These are phyloP conservation scores for Isotomurus palustris DNA, from an alignment of 2,888 invertebrate species.

Conservation along the genomic window DNA sequence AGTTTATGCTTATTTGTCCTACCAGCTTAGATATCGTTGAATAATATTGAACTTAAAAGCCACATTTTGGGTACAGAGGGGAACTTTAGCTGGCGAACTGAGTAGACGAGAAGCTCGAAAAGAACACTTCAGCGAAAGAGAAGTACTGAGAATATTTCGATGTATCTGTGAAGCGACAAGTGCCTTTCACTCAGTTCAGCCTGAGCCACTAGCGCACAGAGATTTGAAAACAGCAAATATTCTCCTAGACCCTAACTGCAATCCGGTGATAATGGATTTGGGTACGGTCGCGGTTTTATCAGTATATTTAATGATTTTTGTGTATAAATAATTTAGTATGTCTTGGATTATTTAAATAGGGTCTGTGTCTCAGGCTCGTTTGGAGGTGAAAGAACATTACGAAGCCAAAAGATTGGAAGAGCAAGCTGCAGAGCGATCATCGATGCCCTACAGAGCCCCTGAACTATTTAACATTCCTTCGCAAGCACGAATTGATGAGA, in stretches of 20 bases:
- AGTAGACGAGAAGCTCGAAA: slow-evolving; percentile 57
- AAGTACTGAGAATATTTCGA: slow-evolving; percentile 64
- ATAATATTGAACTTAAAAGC: neutral
- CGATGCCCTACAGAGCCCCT: slow-evolving; percentile 83
- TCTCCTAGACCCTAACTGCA: slow-evolving; percentile 63
- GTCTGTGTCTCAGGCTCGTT: slow-evolving; percentile 46
- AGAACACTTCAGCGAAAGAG: slow-evolving; percentile 61
- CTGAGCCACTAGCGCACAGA: slow-evolving; percentile 71
- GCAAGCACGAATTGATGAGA: slow-evolving; percentile 72
- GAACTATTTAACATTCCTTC: slow-evolving; percentile 81
- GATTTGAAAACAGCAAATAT: slow-evolving; percentile 84
- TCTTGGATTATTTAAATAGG: slow-evolving; percentile 40
- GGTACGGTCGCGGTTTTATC: slow-evolving; percentile 51
- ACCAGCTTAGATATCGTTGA: neutral
- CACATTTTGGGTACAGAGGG: slow-evolving; percentile 54
- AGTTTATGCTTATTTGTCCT: neutral
- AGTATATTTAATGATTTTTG: slow-evolving; percentile 1
- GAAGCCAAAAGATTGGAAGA: slow-evolving; percentile 71
- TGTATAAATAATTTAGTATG: too few relatives aligned
- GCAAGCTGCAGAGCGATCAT: slow-evolving; percentile 66
- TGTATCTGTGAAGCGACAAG: slow-evolving; percentile 70
- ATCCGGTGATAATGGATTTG: slow-evolving; percentile 76
- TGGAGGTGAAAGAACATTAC: slow-evolving; percentile 61
- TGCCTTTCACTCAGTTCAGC: slow-evolving; percentile 67
- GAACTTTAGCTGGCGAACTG: slow-evolving; percentile 67